Conservation (phyloP, 2,888 invertebrate genomes). For the Exocentrus adspersus region DNA sequence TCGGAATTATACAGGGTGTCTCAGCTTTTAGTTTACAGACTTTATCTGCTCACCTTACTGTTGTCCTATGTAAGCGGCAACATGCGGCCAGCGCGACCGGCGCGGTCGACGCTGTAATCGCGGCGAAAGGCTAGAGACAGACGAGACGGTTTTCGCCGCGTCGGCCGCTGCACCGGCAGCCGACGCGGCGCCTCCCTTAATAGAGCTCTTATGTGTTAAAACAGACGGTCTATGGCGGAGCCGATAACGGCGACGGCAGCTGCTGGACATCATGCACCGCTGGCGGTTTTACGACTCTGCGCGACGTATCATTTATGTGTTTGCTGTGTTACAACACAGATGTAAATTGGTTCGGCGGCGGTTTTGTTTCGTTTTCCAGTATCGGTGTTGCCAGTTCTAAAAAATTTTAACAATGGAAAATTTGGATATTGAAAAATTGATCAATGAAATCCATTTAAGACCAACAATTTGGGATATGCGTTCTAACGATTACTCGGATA, state of each 20-base stretch:
- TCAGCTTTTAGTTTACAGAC: too few species aligned
- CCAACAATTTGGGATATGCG: slow-evolving; percentile 32
- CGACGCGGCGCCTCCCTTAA: not conserved
- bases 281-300: too few species aligned
- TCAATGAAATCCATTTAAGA: slow-evolving; percentile 24
- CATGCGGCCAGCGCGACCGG: too few species aligned
- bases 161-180: not conserved
- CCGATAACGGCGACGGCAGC: too few species aligned
- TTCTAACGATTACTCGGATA: slow-evolving; percentile 20
- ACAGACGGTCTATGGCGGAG: too few species aligned
- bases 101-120: too few species aligned
- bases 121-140: not conserved
- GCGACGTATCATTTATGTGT: too few species aligned
- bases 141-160: not conserved
- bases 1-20: too few species aligned
- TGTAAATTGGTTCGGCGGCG: not conserved
- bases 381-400: not conserved
- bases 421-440: slow-evolving; percentile 30
- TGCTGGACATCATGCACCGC: too few species aligned
- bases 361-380: not conserved
- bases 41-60: too few species aligned
- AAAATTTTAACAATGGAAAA: slow-evolving; percentile 1
- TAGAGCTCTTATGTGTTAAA: not conserved
- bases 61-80: too few species aligned
- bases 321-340: too few species aligned